phyloP scores from a whole-genome alignment of 2,113 vertebrate species.

The Rhinoptilus africanus region DNA sequence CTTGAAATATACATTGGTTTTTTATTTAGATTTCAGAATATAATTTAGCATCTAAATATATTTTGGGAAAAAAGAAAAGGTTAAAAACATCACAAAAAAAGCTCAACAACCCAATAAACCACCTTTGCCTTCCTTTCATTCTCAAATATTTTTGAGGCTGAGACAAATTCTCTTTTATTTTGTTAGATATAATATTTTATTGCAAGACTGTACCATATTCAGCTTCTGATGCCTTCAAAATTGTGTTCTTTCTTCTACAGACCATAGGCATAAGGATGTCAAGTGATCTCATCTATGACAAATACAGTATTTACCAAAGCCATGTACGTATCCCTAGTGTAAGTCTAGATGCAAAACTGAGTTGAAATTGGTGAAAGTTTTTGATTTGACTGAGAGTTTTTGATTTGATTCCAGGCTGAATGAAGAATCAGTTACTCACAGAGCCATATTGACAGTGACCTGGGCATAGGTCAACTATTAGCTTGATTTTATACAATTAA shows the following conservation, averaged over 20 bases:
- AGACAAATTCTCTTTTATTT: not conserved
- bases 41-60: not conserved
- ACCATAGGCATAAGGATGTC: not conserved
- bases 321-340: not conserved
- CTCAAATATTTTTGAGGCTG: not conserved
- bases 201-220: not conserved
- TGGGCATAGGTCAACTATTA: not conserved
- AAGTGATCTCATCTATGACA: not conserved
- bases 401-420: not conserved
- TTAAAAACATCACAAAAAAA: not conserved
- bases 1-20: not conserved
- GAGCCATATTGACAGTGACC: not conserved
- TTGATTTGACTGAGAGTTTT: not conserved
- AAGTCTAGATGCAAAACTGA: not conserved
- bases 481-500: not conserved
- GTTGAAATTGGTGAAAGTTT: not conserved
- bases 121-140: not conserved
- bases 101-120: not conserved
- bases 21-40: not conserved
- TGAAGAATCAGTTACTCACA: not conserved
- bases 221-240: not conserved
- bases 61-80: fast-evolving
- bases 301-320: not conserved
- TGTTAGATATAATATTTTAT: not conserved
- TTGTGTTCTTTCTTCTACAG: not conserved